A percentile compares a stretch with the other conserved stretches of the same genome.
These are phyloP conservation scores for Trissolcus brochymenae DNA, from an alignment of 2,888 invertebrate genomes.

Conservation along the genomic window DNA sequence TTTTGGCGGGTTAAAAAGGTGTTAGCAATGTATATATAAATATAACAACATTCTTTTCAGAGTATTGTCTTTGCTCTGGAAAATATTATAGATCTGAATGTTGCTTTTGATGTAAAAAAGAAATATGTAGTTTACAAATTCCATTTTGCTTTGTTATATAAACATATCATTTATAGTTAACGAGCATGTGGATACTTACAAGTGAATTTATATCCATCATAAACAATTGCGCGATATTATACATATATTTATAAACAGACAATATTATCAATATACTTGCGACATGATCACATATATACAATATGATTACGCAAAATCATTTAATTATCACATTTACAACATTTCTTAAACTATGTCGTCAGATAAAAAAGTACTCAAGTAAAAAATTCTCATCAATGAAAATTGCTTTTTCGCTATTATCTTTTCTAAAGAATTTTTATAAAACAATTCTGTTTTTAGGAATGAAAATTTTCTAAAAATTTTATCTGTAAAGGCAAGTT, in stretches of 20 bases:
- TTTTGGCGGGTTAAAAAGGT: too few relatives aligned
- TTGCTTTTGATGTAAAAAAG: too few relatives aligned
- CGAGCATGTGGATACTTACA: too few relatives aligned
- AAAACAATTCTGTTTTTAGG: background rate
- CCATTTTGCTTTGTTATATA: too few relatives aligned
- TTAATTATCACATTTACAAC: conserved; percentile 13
- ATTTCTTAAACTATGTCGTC: conserved; percentile 2
- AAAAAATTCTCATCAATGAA: background rate
- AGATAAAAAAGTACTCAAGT: conserved; percentile 16
- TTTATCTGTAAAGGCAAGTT: too few relatives aligned
- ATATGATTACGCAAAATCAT: conserved; percentile 8
- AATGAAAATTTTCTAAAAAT: background rate
- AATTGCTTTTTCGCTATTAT: background rate
- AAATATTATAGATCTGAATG: too few relatives aligned
- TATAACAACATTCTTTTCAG: too few relatives aligned
- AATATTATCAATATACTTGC: conserved; percentile 8
- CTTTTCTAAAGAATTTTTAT: background rate
- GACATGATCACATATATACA: conserved; percentile 14
- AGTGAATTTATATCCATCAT: too few relatives aligned
- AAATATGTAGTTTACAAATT: too few relatives aligned
- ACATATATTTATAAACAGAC: background rate
- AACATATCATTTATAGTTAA: too few relatives aligned
- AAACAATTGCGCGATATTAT: background rate
- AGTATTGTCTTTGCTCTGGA: too few relatives aligned
- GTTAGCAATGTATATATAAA: too few relatives aligned